Evolutionary conservation across 2,113 vertebrate species (phyloP).

Genomic region (Apistogramma diplotaenia): DNA sequence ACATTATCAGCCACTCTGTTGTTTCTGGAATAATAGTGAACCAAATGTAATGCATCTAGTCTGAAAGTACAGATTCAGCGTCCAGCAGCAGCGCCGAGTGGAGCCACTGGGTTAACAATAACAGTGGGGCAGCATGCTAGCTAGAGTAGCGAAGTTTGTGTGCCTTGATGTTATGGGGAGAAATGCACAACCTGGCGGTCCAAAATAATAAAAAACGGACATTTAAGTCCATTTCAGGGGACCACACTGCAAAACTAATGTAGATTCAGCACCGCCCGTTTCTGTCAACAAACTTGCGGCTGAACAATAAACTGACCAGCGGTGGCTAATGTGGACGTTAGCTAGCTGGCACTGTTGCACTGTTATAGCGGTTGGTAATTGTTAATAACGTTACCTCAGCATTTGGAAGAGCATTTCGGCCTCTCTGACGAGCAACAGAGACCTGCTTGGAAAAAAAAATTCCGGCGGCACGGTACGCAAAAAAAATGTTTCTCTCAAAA

Average conservation of each 20-base stretch:
- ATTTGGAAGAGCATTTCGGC: slow-evolving; percentile 52
- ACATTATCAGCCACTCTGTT: not conserved
- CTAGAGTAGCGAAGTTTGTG: slow-evolving; percentile 49
- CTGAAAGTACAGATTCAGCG: not conserved
- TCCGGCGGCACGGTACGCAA: not conserved
- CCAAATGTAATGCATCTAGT: not conserved
- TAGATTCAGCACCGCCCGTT: not conserved
- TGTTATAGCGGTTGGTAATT: not conserved
- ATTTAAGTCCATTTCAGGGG: not conserved
- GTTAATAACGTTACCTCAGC: slow-evolving; percentile 59
- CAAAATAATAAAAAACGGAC: not conserved
- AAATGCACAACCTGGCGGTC: slow-evolving; percentile 14
- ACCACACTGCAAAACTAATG: not conserved
- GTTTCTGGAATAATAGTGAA: not conserved
- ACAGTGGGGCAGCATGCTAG: slow-evolving; percentile 55
- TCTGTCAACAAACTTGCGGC: slow-evolving; percentile 31
- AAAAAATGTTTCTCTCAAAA: slow-evolving; percentile 20
- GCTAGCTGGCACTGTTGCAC: slow-evolving; percentile 67
- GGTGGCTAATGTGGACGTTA: slow-evolving; percentile 45
- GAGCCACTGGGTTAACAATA: slow-evolving; percentile 44
- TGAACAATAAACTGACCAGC: slow-evolving; percentile 65
- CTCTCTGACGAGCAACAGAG: not conserved
- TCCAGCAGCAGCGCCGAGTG: slow-evolving; percentile 19
- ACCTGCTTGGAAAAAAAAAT: not conserved
- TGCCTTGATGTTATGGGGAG: not conserved